Evolutionary conservation across 1,140 invertebrate genomes (phyloP).

Genomic region (Dendrolimus punctatus): DNA sequence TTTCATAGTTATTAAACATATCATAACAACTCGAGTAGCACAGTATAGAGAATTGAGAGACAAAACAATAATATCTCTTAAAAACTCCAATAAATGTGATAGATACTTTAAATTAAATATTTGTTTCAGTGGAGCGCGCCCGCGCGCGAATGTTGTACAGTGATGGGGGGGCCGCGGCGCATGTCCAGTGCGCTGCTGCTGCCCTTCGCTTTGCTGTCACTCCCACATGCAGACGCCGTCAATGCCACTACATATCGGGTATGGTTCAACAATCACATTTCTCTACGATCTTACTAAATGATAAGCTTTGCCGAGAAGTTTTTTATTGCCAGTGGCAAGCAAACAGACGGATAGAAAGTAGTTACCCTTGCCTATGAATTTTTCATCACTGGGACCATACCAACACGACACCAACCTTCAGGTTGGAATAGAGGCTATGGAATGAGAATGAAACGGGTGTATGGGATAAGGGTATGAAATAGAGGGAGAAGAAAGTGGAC

Average conservation of each 20-base stretch:
- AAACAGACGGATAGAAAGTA: background rate
- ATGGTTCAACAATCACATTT: constrained; percentile 10
- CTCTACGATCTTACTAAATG: background rate
- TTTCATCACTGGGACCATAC: background rate
- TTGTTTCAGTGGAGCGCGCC: constrained; percentile 28
- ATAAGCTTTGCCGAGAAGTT: background rate
- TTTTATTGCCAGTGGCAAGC: background rate
- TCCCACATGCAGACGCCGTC: constrained; percentile 34
- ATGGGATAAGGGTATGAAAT: too few relatives aligned
- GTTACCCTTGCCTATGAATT: background rate
- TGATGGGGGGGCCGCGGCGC: constrained; percentile 64
- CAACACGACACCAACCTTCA: too few relatives aligned
- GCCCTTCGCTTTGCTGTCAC: constrained; percentile 49
- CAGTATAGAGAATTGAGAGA: too few relatives aligned
- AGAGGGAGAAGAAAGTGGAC: too few relatives aligned
- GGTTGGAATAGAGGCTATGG: too few relatives aligned
- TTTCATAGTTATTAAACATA: too few relatives aligned
- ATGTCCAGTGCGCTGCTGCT: constrained; percentile 62
- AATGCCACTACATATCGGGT: constrained; percentile 54
- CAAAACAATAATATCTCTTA: too few relatives aligned
- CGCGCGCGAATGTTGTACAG: constrained; percentile 54
- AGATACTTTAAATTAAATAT: too few relatives aligned
- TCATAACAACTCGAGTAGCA: too few relatives aligned
- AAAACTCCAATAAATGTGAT: too few relatives aligned
- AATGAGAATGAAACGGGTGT: too few relatives aligned